phyloP scores from a whole-genome alignment of 2,797 vertebrate species.

The Sciurus carolinensis region DNA sequence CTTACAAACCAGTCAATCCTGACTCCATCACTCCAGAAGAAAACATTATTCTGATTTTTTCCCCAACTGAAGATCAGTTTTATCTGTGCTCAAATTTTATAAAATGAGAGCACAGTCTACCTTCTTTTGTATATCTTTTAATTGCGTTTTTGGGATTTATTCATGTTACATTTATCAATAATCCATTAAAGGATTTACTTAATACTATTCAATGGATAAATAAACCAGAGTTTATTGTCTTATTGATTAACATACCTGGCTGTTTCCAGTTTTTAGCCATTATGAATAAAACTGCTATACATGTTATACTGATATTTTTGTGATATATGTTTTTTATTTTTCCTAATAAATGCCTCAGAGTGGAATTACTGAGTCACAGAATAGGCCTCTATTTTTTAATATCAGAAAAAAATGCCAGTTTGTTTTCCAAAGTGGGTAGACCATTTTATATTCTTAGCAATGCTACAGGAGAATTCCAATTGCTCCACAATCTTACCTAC shows the following conservation, averaged over 20 bases:
- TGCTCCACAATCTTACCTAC: not conserved
- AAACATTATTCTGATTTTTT: not conserved
- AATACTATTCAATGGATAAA: not conserved
- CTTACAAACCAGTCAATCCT: not conserved
- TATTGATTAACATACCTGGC: not conserved
- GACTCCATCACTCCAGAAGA: not conserved
- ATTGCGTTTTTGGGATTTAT: not conserved
- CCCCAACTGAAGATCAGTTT: not conserved
- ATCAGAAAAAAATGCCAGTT: not conserved
- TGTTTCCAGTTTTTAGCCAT: not conserved
- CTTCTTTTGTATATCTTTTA: not conserved
- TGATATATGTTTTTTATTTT: not conserved
- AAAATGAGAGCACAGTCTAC: not conserved
- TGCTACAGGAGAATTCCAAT: not conserved
- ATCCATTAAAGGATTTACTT: not conserved
- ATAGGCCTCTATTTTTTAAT: not conserved
- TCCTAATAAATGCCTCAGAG: not conserved
- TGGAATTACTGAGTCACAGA: not conserved
- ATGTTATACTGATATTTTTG: not conserved
- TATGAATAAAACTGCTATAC: not conserved
- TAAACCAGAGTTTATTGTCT: not conserved
- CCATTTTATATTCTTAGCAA: constrained; percentile 11
- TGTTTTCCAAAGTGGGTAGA: not conserved
- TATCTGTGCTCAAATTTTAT: constrained; percentile 1
- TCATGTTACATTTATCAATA: not conserved